Percentiles rank a stretch among this genome's conserved stretches.
Conservation (phyloP, 2,888 invertebrate genomes). For the Serrognathus titanus region DNA sequence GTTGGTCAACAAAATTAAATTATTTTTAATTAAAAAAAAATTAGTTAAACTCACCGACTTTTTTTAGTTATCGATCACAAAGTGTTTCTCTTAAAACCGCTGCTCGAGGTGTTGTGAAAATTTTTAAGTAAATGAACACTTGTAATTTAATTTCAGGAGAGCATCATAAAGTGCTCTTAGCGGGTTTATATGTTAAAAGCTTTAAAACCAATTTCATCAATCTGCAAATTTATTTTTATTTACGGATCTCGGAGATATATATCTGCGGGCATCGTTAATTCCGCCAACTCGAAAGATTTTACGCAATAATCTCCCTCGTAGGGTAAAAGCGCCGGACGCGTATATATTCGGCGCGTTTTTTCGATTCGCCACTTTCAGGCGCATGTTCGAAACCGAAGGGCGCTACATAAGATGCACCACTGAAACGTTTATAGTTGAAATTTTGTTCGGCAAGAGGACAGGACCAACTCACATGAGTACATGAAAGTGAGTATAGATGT, state of each 20-base stretch:
- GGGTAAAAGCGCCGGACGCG: too few relatives aligned
- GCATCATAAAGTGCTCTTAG: constrained; percentile 1
- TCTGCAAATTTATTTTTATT: constrained; percentile 7
- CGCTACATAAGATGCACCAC: constrained; percentile 3
- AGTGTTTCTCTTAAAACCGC: too few relatives aligned
- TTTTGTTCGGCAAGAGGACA: constrained; percentile 11
- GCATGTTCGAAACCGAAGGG: constrained; percentile 16
- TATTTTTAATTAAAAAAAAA: too few relatives aligned
- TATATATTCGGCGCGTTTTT: not conserved
- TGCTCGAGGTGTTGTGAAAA: not conserved
- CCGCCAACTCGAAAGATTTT: too few relatives aligned
- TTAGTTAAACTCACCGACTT: too few relatives aligned
- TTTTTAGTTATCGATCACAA: too few relatives aligned
- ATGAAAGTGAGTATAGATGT: constrained; percentile 11
- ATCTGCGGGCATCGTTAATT: not conserved
- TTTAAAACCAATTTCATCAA: constrained; percentile 15
- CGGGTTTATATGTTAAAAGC: constrained; percentile 9
- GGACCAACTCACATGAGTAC: constrained; percentile 13
- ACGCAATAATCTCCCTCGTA: too few relatives aligned
- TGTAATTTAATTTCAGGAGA: constrained; percentile 10
- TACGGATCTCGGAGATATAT: constrained; percentile 1
- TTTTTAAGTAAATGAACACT: not conserved
- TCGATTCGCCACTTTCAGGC: constrained; percentile 15
- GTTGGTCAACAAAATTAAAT: too few relatives aligned
- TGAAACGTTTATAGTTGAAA: constrained; percentile 15